These are phyloP conservation scores for Dicyrtomina minuta DNA, from an alignment of 2,888 invertebrate genomes.

Conservation along the genomic window DNA sequence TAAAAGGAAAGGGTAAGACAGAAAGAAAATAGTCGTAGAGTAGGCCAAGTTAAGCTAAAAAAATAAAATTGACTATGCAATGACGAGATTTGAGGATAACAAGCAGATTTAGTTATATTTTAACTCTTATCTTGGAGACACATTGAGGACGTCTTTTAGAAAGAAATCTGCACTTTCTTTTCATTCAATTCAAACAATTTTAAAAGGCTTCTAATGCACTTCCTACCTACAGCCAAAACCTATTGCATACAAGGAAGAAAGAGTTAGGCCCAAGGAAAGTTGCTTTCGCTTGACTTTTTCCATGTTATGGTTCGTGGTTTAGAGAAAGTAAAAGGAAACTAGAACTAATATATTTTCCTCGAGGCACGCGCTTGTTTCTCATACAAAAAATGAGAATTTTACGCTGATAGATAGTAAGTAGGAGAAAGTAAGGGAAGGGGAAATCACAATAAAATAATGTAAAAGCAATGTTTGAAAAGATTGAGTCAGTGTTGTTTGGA, in stretches of 20 bases:
- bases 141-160: neutral
- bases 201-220: too few relatives aligned
- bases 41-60: neutral
- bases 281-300: too few relatives aligned
- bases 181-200: neutral
- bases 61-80: slow-evolving; percentile 20
- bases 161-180: neutral
- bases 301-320: too few relatives aligned
- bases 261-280: too few relatives aligned
- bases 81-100: slow-evolving; percentile 8
- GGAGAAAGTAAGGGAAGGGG: neutral
- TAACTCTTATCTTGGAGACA: neutral
- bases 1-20: neutral
- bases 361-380: neutral
- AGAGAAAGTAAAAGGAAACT: too few relatives aligned
- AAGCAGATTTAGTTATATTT: neutral
- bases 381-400: neutral
- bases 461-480: slow-evolving; percentile 6
- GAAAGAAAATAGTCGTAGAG: neutral
- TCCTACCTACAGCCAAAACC: too few relatives aligned
- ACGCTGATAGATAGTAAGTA: neutral
- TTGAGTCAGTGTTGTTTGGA: slow-evolving; percentile 1
- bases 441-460: slow-evolving; percentile 12
- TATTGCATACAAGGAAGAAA: too few relatives aligned
- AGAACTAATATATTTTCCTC: neutral